A percentile compares a stretch with the other conserved stretches of the same genome.
Evolutionary conservation across 1,140 invertebrate species (phyloP).

Genomic region (Paraescarpia echinospica): DNA sequence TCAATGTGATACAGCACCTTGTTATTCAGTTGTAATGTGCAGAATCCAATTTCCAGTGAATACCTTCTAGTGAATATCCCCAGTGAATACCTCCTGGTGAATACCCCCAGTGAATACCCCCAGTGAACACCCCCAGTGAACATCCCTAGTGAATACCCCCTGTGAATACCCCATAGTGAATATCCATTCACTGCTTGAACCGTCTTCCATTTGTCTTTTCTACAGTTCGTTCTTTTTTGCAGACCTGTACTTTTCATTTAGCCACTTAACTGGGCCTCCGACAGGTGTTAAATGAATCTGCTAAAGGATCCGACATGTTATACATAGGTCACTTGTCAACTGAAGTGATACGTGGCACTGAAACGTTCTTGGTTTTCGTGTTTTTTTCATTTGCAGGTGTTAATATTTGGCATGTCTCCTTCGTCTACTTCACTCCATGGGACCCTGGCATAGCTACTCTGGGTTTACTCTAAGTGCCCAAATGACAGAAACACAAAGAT

Average conservation of each 20-base stretch:
- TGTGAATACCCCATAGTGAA: background rate
- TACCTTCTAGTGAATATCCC: no score
- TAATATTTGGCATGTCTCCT: background rate
- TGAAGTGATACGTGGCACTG: background rate
- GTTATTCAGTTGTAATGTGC: no score
- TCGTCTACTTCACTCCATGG: background rate
- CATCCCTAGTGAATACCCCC: no score
- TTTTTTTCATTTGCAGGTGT: background rate
- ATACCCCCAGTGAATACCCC: no score
- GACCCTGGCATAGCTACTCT: background rate
- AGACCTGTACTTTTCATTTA: background rate
- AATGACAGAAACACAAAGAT: no score
- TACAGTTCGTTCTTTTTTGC: background rate
- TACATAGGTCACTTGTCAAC: background rate
- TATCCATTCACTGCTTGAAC: background rate
- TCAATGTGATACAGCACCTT: no score
- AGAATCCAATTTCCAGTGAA: background rate
- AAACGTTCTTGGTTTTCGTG: background rate
- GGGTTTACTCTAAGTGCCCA: no score
- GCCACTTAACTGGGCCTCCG: background rate
- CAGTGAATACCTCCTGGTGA: no score
- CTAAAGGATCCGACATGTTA: no score
- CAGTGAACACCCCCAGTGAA: no score
- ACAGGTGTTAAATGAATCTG: background rate
- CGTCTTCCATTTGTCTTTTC: background rate